A percentile compares a stretch with the other conserved stretches of the same genome.
These are phyloP conservation scores for Philotrypesis tridentata DNA, from an alignment of 1,140 invertebrate genomes.

Conservation along the genomic window DNA sequence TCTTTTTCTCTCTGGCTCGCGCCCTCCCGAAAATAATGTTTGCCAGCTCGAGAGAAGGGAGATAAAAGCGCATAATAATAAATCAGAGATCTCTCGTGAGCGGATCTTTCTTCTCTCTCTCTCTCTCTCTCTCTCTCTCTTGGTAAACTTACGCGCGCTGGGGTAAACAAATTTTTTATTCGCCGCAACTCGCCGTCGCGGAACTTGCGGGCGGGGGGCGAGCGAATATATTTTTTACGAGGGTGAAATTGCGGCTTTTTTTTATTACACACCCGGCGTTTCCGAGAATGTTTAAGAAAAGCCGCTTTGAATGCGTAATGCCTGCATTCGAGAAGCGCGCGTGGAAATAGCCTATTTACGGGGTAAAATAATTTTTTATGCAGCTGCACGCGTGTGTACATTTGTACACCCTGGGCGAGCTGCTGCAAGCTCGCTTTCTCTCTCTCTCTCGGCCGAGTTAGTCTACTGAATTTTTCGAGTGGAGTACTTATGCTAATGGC, in stretches of 20 bases:
- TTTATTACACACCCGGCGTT: background rate
- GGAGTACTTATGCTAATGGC: background rate
- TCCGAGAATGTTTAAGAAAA: no score
- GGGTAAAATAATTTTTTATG: background rate
- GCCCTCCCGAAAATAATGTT: conserved; percentile 38
- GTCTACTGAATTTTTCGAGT: background rate
- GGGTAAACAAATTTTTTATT: conserved; percentile 27
- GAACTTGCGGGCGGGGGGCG: background rate
- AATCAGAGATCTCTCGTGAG: conserved; percentile 31
- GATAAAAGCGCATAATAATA: conserved; percentile 40
- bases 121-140: no score
- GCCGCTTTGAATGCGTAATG: background rate
- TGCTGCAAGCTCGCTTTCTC: no score
- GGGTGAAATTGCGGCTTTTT: background rate
- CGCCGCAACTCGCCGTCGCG: background rate
- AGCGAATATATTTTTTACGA: background rate
- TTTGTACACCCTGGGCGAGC: no score
- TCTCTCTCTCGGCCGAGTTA: background rate
- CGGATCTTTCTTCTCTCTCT: no score
- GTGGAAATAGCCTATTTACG: background rate
- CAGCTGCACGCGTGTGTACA: background rate
- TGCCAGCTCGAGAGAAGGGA: conserved; percentile 21
- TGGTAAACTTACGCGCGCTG: background rate
- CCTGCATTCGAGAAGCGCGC: background rate
- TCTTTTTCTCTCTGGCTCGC: no score